Percentiles rank a stretch among this genome's conserved stretches.
These are phyloP conservation scores for Phaenicophaeus curvirostris DNA, from an alignment of 2,797 vertebrate species.

Conservation along the genomic window DNA sequence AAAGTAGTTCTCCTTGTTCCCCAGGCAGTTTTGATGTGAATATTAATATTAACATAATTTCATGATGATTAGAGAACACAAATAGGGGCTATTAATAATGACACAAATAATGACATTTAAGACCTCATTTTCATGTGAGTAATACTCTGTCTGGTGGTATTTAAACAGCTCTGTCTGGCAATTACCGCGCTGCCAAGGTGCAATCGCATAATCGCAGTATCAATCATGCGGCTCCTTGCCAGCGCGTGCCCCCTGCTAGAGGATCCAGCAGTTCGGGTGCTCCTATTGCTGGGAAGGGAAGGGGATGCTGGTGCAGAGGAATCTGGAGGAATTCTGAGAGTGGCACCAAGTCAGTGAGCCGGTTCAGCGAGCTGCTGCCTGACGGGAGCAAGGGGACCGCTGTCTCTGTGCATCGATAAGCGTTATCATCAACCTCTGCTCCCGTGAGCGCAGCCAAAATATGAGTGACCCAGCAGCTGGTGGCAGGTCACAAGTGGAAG, in stretches of 20 bases:
- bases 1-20: conserved; percentile 74
- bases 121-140: conserved; percentile 83
- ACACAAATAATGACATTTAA: conserved; percentile 88
- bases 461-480: rapidly evolving
- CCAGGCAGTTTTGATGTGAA: conserved; percentile 83
- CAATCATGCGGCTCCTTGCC: background rate
- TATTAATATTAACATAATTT: conserved; percentile 87
- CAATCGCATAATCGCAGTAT: background rate
- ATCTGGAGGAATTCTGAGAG: background rate
- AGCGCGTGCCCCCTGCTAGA: background rate
- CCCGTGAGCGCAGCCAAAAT: background rate
- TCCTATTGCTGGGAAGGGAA: background rate
- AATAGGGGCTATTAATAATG: conserved; percentile 88
- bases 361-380: background rate
- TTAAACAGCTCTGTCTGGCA: conserved; percentile 80
- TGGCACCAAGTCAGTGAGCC: rapidly evolving
- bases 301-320: background rate
- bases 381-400: rapidly evolving
- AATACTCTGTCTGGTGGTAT: conserved; percentile 83
- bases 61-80: conserved; percentile 85
- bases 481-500: too few species aligned
- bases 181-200: conserved; percentile 56
- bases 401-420: rapidly evolving
- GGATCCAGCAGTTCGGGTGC: rapidly evolving
- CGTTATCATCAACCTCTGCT: rapidly evolving